A percentile compares a stretch with the other conserved stretches of the same genome.
phyloP scores from a whole-genome alignment of 2,113 vertebrate species.

The Pituophis catenifer region DNA sequence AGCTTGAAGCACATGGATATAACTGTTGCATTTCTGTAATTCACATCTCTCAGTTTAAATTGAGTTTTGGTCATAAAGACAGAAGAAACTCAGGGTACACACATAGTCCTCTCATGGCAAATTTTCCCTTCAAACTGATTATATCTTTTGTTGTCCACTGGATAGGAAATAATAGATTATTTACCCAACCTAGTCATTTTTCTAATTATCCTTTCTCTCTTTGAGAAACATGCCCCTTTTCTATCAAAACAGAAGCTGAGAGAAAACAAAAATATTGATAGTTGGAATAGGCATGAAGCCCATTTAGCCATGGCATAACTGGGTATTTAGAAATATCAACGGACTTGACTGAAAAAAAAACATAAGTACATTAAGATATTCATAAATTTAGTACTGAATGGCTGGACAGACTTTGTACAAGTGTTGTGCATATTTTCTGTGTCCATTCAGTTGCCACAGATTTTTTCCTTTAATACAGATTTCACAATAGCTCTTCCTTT shows the following conservation, averaged over 20 bases:
- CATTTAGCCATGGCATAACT: neutral
- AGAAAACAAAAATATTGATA: constrained; percentile 20
- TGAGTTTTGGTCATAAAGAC: constrained; percentile 1
- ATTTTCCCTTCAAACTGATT: neutral
- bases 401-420: constrained; percentile 11
- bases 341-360: constrained; percentile 5
- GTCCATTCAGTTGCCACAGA: constrained; percentile 1
- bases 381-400: neutral
- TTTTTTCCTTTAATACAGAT: neutral
- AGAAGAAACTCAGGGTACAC: rapidly evolving
- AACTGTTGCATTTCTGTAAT: constrained; percentile 11
- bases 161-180: constrained; percentile 38
- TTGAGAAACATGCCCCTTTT: constrained; percentile 37
- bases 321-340: constrained; percentile 24
- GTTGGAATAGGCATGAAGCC: constrained; percentile 1
- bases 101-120: neutral
- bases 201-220: constrained; percentile 38
- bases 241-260: neutral
- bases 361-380: constrained; percentile 1
- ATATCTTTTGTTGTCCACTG: constrained; percentile 23
- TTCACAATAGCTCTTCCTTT: neutral
- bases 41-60: neutral
- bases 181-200: constrained; percentile 9
- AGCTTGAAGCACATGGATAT: neutral
- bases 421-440: neutral